Base-by-base conservation (phyloP, 1,140 invertebrate genomes). In the Sipha flava region DNA sequence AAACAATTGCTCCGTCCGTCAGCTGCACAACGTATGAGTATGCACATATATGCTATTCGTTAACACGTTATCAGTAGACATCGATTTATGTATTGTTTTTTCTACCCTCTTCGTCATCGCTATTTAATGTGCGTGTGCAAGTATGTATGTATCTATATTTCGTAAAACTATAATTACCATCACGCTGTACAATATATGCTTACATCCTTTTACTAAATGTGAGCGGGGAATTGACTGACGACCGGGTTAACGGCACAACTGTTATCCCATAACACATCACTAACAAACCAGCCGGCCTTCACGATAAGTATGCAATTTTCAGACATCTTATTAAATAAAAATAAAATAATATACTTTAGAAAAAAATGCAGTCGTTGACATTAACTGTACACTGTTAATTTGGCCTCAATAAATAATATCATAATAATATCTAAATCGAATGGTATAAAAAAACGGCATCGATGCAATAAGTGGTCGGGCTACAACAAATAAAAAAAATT, bases 211-310 rank as follows among this genome's bases (percentile, higher is more conserved):
- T n/a, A 66, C 34, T 12, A 37, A n/a, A 40, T 34, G n/a, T 21
- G 34, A 14, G 21, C 37, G 12, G n/a, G 10, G 37, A 23, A 66
- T 43, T 5, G 64, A 23, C 40, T 23, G 40, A 26, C 23, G 62
- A 66, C 62, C 62, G 66, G 66, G 66, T 70, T 70, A 70, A 70
- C 66, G 66, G 66, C 23, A 47, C 66, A 70, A 70, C 66, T 70
- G 66, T 70, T 70, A 21, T 70, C 23, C 64, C 37, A 12, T 40
- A 37, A 23, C n/a, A n/a, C 21, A 43, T 66, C 14, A 4, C 16
- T 23, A 14, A 66, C 59, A 10, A n/a, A 21, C 62, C 62, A 40
- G 62, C 37, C 62, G 62, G 37, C 62, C 62, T 40, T 66, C 62
- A 31, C 59, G 9, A 34, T 31, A 62, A 34, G 14, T 62, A 26